Evolutionary conservation across 2,797 vertebrate species (phyloP), one percentile per base, ranked within the genome.

Genomic region (Lycodopsis pacificus): DNA sequence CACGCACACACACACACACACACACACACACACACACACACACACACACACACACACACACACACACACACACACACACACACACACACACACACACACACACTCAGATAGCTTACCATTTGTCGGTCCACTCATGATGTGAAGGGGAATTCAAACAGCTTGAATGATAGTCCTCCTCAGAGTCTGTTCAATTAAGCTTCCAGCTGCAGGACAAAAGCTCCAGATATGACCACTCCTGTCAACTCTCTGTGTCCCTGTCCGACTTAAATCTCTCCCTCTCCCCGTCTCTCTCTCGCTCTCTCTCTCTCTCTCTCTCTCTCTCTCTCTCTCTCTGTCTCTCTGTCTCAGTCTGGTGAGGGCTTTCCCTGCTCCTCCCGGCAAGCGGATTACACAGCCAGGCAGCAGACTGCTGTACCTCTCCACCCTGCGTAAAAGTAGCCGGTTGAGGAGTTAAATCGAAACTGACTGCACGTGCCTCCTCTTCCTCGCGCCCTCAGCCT

Each of bases 91-190:
- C 34, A 71, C 56, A 68, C 42, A 54, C 7, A 22, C 27, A 32
- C 30, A 42, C 40, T 42, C 65, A 49, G 19, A 34, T 0, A 5
- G 14, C 90, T 90, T 65, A 92, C 92, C 89, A 66, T 92, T 89
- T 5, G 92, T 91, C 3, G 82, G 82, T 76, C 90, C 86, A 70
- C 88, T 93, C 92, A 93, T 93, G 77, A 42, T 91, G 87, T 32
- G 40, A 49, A 57, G 78, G 65, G 57, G n/a, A 54, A 25, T 51
- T 22, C 49, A 51, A 51, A 11, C 49, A 22, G 49, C n/a, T 51
- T 67, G 44, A 69, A 42, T 49, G 77, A 66, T 15, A 1, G 4
- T 36, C 34, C 20, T 75, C 59, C 65, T 65, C 67, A 20, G 63
- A 53, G 64, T 75, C n/a, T 59, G 42, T 19, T 69, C 22, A 72